Conservation (phyloP, 2,113 vertebrate genomes). For the Marmota flaviventris region DNA sequence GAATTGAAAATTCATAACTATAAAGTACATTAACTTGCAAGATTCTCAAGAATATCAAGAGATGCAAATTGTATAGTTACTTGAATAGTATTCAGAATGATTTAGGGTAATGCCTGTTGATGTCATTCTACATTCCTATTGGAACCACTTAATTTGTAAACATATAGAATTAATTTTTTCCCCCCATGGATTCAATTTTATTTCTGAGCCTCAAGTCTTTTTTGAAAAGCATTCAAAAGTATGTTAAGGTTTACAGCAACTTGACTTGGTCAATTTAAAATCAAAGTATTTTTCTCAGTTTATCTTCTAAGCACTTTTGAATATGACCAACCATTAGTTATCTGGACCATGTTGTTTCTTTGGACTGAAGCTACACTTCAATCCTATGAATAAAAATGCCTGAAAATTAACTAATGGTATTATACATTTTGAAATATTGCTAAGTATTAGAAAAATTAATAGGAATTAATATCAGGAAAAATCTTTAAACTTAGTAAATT, state of each 20-base stretch:
- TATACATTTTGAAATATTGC: constrained; percentile 65
- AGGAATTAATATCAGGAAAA: constrained; percentile 33
- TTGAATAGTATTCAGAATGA: constrained; percentile 32
- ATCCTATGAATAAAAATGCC: constrained; percentile 81
- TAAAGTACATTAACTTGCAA: neutral
- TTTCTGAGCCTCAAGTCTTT: constrained; percentile 81
- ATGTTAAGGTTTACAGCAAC: constrained; percentile 83
- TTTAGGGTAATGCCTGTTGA: constrained; percentile 73
- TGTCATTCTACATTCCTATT: constrained; percentile 75
- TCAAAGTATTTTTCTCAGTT: constrained; percentile 84
- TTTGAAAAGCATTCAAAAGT: constrained; percentile 82
- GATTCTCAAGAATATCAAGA: constrained; percentile 38
- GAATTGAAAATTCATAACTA: constrained; percentile 32
- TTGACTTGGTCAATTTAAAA: constrained; percentile 85
- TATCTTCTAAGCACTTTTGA: constrained; percentile 81
- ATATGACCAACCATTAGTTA: constrained; percentile 77
- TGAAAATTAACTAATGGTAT: constrained; percentile 80
- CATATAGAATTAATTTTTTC: constrained; percentile 83
- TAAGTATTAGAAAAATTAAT: constrained; percentile 66
- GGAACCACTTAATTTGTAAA: constrained; percentile 84
- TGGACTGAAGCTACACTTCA: constrained; percentile 82
- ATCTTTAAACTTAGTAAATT: constrained; percentile 1
- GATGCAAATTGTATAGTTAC: constrained; percentile 18
- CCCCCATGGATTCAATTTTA: constrained; percentile 76
- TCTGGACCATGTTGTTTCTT: constrained; percentile 83